phyloP scores from a whole-genome alignment of 2,888 invertebrate genomes.

The Lottia scabra region DNA sequence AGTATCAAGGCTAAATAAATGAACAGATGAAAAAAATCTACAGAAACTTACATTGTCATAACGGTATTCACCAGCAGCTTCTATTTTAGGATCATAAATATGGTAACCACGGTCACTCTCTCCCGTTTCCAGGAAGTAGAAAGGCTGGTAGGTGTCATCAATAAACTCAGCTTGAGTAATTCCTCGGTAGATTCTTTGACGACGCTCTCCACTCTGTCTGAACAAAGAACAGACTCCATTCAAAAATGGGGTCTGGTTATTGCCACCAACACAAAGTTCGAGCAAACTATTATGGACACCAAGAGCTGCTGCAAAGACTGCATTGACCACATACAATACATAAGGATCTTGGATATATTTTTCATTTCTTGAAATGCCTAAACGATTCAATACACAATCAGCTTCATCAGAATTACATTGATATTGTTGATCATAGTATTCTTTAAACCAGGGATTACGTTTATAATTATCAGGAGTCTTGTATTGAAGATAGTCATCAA shows the following conservation, averaged over 20 bases:
- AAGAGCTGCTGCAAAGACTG: slow-evolving; percentile 60
- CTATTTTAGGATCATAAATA: slow-evolving; percentile 49
- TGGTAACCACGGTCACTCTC: slow-evolving; percentile 65
- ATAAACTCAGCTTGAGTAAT: slow-evolving; percentile 48
- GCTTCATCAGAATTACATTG: slow-evolving; percentile 16
- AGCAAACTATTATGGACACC: slow-evolving; percentile 53
- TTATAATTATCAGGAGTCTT: slow-evolving; percentile 55
- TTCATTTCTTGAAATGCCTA: slow-evolving; percentile 47
- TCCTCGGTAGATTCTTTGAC: slow-evolving; percentile 46
- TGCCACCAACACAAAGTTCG: slow-evolving; percentile 35
- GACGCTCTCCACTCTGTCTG: slow-evolving; percentile 49
- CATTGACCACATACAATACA: slow-evolving; percentile 63
- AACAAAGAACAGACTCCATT: slow-evolving; percentile 50
- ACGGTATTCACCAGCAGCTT: neutral
- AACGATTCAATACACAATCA: slow-evolving; percentile 28
- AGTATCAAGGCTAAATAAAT: no score
- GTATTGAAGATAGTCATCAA: slow-evolving; percentile 58
- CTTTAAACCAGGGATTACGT: slow-evolving; percentile 70
- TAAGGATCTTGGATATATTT: slow-evolving; percentile 62
- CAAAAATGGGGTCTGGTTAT: slow-evolving; percentile 24
- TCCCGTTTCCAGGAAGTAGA: slow-evolving; percentile 53
- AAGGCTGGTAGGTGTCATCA: slow-evolving; percentile 59
- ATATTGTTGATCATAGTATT: slow-evolving; percentile 66
- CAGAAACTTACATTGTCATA: slow-evolving; percentile 31
- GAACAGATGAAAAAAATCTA: slow-evolving; percentile 15